phyloP scores from a whole-genome alignment of 2,888 invertebrate genomes.

The Ferdinandea cuprea region DNA sequence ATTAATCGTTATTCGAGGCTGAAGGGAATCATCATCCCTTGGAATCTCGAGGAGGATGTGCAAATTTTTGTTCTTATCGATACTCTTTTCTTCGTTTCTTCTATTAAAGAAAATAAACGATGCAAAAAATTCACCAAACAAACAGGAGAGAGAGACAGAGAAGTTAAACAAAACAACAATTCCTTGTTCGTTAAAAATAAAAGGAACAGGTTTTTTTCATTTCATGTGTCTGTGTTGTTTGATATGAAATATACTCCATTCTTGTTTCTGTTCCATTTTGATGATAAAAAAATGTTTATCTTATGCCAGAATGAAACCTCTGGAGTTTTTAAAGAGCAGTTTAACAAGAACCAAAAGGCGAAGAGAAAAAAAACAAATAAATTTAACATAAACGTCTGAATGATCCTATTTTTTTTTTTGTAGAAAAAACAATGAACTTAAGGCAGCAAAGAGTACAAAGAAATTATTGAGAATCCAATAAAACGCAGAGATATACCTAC shows the following conservation, averaged over 20 bases:
- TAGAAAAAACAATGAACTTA: slow-evolving; percentile 44
- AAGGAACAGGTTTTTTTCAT: slow-evolving; percentile 51
- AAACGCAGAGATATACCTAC: slow-evolving; percentile 1
- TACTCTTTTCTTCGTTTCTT: slow-evolving; percentile 17
- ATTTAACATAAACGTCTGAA: slow-evolving; percentile 6
- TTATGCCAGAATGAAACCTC: slow-evolving; percentile 11
- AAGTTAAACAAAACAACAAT: slow-evolving; percentile 28
- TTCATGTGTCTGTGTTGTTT: slow-evolving; percentile 24
- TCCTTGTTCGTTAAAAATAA: slow-evolving; percentile 58
- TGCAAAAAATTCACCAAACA: slow-evolving; percentile 24
- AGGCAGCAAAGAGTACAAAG: slow-evolving; percentile 62
- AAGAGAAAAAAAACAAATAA: slow-evolving; percentile 4
- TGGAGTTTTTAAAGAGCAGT: slow-evolving; percentile 46
- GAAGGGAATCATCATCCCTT: slow-evolving; percentile 45
- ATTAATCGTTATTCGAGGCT: slow-evolving; percentile 51
- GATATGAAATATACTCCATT: slow-evolving; percentile 36
- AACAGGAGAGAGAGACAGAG: slow-evolving; percentile 40
- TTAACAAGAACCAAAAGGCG: slow-evolving; percentile 30
- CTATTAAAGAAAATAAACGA: slow-evolving; percentile 41
- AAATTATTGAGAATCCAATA: slow-evolving; percentile 36
- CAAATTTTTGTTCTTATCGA: slow-evolving; percentile 39
- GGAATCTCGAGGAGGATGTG: slow-evolving; percentile 49
- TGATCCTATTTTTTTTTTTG: slow-evolving; percentile 43
- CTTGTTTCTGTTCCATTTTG: slow-evolving; percentile 40
- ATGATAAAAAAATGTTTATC: slow-evolving; percentile 54